Percentiles rank a stretch among this genome's conserved stretches.
Evolutionary conservation across 2,888 invertebrate genomes (phyloP).

Genomic region (Phalera bucephala): DNA sequence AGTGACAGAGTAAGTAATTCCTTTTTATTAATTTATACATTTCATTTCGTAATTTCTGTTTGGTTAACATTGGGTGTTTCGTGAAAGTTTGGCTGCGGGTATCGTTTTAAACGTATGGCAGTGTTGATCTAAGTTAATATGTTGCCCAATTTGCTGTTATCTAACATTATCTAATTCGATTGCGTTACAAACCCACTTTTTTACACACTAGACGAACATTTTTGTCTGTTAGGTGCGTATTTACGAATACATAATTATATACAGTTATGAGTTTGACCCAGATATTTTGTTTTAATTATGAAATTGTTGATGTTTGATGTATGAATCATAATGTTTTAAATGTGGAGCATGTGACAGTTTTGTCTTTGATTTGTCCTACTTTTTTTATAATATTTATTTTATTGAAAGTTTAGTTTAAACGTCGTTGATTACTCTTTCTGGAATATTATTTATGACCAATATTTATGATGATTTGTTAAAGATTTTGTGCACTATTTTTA

Average conservation of each 20-base stretch:
- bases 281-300: neutral
- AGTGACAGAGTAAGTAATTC: conserved; percentile 21
- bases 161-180: conserved; percentile 36
- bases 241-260: neutral
- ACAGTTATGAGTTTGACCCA: neutral
- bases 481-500: no score
- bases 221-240: neutral
- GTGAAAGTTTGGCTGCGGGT: conserved; percentile 16
- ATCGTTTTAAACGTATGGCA: conserved; percentile 2
- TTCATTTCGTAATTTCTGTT: neutral
- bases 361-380: no score
- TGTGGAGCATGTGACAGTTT: no score
- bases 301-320: neutral
- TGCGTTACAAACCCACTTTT: conserved; percentile 36
- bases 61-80: neutral
- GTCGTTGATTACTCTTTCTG: no score
- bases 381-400: no score
- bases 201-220: conserved; percentile 5
- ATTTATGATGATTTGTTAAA: no score
- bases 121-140: conserved; percentile 16
- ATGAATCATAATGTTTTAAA: neutral
- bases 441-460: no score
- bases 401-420: no score
- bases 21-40: conserved; percentile 2
- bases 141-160: conserved; percentile 38